phyloP scores from a whole-genome alignment of 1,140 invertebrate species.

The Polypedilum vanderplanki region DNA sequence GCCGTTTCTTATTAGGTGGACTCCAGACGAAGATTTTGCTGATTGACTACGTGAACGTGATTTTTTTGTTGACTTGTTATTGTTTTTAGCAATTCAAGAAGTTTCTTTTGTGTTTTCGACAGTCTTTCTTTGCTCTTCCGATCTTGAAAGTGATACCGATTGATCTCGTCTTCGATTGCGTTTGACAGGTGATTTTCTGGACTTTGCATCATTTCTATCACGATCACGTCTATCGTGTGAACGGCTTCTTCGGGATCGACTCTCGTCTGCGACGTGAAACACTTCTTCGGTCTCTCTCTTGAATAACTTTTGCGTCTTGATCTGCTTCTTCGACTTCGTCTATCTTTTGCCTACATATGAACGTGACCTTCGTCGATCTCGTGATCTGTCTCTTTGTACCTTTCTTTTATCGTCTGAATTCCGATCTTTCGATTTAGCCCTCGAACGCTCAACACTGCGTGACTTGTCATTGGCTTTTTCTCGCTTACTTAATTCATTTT shows the following conservation, averaged over 20 bases:
- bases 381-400: constrained; percentile 39
- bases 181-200: not conserved
- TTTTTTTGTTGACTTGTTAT: not conserved
- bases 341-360: not conserved
- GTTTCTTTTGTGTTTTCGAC: not conserved
- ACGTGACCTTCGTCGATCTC: constrained; percentile 38
- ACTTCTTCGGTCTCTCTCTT: constrained; percentile 34
- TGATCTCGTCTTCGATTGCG: not conserved
- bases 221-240: constrained; percentile 35
- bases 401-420: constrained; percentile 33
- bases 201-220: not conserved
- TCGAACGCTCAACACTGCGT: not conserved
- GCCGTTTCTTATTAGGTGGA: not conserved
- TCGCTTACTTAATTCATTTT: not conserved
- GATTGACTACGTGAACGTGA: not conserved
- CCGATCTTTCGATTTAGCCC: not conserved
- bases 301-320: constrained; percentile 35
- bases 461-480: not conserved
- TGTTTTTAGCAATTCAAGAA: not conserved
- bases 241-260: too few species aligned
- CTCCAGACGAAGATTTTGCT: not conserved
- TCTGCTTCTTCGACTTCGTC: constrained; percentile 32
- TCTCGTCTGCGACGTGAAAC: constrained; percentile 32
- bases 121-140: not conserved
- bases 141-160: not conserved